phyloP scores from a whole-genome alignment of 2,797 vertebrate species.

The Lophura swinhoii region DNA sequence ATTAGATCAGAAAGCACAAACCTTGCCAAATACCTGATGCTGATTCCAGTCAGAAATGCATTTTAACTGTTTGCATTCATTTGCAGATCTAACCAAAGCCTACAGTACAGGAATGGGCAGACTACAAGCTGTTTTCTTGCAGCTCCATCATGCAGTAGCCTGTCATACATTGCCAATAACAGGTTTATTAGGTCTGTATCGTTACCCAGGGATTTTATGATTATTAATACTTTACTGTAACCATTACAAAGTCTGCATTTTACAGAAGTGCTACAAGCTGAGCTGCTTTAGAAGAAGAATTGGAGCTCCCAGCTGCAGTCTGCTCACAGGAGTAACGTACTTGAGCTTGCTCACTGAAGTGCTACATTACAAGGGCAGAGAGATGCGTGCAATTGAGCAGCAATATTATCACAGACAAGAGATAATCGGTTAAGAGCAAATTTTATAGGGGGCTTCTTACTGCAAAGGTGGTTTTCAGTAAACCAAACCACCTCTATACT shows the following conservation, averaged over 20 bases:
- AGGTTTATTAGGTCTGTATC: constrained; percentile 38
- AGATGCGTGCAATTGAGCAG: constrained; percentile 25
- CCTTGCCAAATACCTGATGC: constrained; percentile 17
- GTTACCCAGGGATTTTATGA: constrained; percentile 31
- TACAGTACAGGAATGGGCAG: neutral
- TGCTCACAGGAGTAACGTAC: constrained; percentile 36
- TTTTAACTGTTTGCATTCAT: constrained; percentile 40
- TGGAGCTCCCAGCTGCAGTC: constrained; percentile 32
- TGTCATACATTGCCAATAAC: constrained; percentile 32
- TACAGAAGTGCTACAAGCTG: constrained; percentile 45
- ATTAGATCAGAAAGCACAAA: constrained; percentile 49
- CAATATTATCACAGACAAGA: neutral
- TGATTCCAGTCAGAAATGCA: constrained; percentile 34
- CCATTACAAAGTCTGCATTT: constrained; percentile 31
- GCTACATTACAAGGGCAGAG: constrained; percentile 47
- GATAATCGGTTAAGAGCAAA: constrained; percentile 16
- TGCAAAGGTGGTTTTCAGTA: neutral
- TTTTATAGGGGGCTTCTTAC: constrained; percentile 19
- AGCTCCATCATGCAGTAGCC: constrained; percentile 11
- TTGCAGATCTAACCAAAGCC: neutral
- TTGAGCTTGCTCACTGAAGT: constrained; percentile 55
- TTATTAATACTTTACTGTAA: constrained; percentile 53
- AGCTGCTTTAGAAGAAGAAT: constrained; percentile 51
- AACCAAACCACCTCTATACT: neutral
- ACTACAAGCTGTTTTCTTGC: neutral